Evolutionary conservation across 2,888 invertebrate genomes (phyloP).

Genomic region (Halictus ligatus): DNA sequence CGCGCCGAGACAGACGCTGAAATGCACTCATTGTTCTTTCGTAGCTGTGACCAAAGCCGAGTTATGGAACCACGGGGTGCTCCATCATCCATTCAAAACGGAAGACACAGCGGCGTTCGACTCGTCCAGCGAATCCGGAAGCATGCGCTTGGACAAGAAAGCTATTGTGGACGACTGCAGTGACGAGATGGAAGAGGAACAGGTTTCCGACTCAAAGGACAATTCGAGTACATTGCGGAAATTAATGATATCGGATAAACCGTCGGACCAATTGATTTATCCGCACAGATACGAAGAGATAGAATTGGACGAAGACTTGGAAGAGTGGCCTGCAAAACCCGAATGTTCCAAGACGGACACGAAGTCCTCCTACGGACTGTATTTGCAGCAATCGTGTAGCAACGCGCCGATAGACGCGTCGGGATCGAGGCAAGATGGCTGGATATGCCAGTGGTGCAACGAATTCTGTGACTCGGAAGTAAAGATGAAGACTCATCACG

Average conservation of each 20-base stretch:
- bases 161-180: slow-evolving; percentile 63
- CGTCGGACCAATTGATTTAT: slow-evolving; percentile 16
- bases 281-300: slow-evolving; percentile 74
- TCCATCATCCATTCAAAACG: slow-evolving; percentile 76
- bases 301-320: slow-evolving; percentile 1
- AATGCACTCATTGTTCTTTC: slow-evolving; percentile 80
- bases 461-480: slow-evolving; percentile 78
- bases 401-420: slow-evolving; percentile 12
- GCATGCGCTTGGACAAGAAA: slow-evolving; percentile 28
- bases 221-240: slow-evolving; percentile 19
- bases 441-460: slow-evolving; percentile 80
- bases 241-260: not conserved
- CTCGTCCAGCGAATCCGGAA: slow-evolving; percentile 36
- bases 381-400: slow-evolving; percentile 29
- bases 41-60: slow-evolving; percentile 73
- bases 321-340: slow-evolving; percentile 8
- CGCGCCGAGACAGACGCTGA: slow-evolving; percentile 62
- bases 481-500: slow-evolving; percentile 81
- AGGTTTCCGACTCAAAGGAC: slow-evolving; percentile 26
- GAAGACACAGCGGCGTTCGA: slow-evolving; percentile 43
- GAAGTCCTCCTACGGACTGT: slow-evolving; percentile 39
- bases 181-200: slow-evolving; percentile 73
- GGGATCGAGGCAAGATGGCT: slow-evolving; percentile 59
- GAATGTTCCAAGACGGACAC: slow-evolving; percentile 24
- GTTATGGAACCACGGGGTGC: slow-evolving; percentile 77